These are phyloP conservation scores for Sternotherus odoratus DNA, from an alignment of 2,797 vertebrate species.

Conservation along the genomic window DNA sequence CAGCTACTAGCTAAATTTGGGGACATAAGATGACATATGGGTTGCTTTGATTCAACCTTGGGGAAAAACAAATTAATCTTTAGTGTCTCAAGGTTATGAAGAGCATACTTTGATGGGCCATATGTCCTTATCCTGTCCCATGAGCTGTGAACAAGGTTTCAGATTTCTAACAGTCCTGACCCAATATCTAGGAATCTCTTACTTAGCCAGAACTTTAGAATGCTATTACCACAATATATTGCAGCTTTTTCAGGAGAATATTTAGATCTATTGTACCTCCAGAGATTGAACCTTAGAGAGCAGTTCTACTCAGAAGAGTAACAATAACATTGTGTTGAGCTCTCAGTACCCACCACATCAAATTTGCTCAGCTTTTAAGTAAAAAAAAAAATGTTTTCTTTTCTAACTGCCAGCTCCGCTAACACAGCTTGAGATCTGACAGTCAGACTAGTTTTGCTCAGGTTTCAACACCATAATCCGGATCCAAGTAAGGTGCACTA, in stretches of 20 bases:
- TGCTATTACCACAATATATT: neutral
- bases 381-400: neutral
- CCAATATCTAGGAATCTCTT: neutral
- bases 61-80: slow-evolving; percentile 65
- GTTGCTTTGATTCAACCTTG: slow-evolving; percentile 47
- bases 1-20: slow-evolving; percentile 68
- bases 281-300: neutral
- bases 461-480: neutral
- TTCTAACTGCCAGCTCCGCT: neutral
- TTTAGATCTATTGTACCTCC: neutral
- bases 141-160: neutral
- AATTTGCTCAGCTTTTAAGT: neutral
- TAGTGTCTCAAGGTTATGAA: slow-evolving; percentile 58
- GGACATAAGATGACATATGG: slow-evolving; percentile 68
- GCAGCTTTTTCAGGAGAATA: neutral
- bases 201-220: neutral
- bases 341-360: neutral
- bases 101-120: neutral
- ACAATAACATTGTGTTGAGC: rapidly evolving
- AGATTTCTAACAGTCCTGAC: neutral
- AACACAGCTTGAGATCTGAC: neutral
- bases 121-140: neutral
- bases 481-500: neutral
- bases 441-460: neutral
- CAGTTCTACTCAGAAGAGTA: neutral